A percentile compares a stretch with the other conserved stretches of the same genome.
These are phyloP conservation scores for Grus americana DNA, from an alignment of 2,113 vertebrate genomes.

Conservation along the genomic window DNA sequence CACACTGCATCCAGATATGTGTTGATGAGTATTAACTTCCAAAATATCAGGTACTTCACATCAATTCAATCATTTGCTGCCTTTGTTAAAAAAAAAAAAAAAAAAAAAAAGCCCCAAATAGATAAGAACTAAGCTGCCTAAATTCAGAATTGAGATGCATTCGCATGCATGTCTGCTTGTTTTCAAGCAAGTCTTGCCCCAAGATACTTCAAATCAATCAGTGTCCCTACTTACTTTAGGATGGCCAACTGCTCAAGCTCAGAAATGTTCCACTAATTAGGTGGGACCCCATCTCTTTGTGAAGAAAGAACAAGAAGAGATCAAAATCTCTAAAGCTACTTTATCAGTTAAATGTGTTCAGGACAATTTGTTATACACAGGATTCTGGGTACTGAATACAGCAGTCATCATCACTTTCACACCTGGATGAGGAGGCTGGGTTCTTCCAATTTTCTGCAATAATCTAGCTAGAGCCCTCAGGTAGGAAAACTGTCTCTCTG, in stretches of 20 bases:
- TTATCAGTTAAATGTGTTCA: neutral
- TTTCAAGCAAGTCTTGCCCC: neutral
- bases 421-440: neutral
- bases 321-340: neutral
- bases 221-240: neutral
- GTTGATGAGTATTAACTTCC: neutral
- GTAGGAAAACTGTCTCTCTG: neutral
- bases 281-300: accelerated
- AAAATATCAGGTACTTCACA: neutral
- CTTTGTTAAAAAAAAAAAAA: neutral
- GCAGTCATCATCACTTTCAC: neutral
- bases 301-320: neutral
- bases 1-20: neutral
- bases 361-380: neutral
- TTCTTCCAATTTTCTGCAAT: neutral
- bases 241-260: neutral
- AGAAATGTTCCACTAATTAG: neutral
- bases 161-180: neutral
- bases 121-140: neutral
- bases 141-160: neutral
- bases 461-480: neutral
- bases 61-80: neutral
- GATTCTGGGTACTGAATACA: neutral
- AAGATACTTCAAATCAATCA: neutral
- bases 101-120: neutral